These are phyloP conservation scores for Neogale vison DNA, from an alignment of 2,113 vertebrate genomes.

Conservation along the genomic window DNA sequence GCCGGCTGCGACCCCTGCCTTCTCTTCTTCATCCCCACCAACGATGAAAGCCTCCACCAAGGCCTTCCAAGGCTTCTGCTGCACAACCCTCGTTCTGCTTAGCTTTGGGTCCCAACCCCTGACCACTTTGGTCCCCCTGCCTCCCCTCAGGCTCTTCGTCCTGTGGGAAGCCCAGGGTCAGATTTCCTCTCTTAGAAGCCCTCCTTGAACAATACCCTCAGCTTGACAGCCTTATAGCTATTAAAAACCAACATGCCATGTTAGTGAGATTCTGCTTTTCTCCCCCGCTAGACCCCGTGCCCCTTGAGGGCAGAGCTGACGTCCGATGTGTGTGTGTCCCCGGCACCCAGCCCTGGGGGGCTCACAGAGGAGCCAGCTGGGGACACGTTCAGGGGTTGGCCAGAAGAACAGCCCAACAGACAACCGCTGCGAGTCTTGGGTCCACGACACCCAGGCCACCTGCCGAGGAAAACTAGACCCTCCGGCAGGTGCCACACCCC, in stretches of 20 bases:
- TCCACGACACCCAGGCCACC: not conserved
- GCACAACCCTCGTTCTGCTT: accelerated
- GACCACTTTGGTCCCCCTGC: not conserved
- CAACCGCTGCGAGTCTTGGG: not conserved
- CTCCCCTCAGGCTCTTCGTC: too few species aligned
- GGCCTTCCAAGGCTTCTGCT: too few species aligned
- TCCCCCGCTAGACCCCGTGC: not conserved
- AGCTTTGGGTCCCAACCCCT: not conserved
- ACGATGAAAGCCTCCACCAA: not conserved
- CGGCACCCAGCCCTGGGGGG: not conserved
- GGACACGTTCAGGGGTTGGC: too few species aligned
- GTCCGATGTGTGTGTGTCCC: not conserved
- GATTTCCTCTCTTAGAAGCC: not conserved
- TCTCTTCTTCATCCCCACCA: too few species aligned
- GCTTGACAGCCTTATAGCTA: not conserved
- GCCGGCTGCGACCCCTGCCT: not conserved
- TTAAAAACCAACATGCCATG: accelerated
- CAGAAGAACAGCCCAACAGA: not conserved
- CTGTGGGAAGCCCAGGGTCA: not conserved
- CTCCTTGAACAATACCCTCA: not conserved
- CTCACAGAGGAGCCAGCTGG: not conserved
- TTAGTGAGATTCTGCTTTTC: not conserved
- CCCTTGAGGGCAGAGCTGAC: not conserved
- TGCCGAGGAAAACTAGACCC: not conserved
- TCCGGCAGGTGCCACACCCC: too few species aligned